Evolutionary conservation across 2,888 invertebrate genomes (phyloP).

Genomic region (Microplitis deprimator): DNA sequence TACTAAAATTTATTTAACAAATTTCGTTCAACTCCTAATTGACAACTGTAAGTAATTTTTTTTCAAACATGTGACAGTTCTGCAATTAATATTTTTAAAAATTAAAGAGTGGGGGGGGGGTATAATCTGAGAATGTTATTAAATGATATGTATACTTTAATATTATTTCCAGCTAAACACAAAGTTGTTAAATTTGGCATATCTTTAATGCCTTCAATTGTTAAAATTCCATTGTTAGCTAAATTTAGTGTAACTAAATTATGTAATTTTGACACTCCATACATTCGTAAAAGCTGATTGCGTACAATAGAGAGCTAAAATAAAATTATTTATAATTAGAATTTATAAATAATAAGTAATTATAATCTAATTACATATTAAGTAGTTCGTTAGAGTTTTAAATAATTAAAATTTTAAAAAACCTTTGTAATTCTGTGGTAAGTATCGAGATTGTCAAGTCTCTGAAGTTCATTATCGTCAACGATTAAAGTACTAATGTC

Average conservation of each 20-base stretch:
- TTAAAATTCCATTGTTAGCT: constrained; percentile 89
- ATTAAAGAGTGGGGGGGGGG: too few species aligned
- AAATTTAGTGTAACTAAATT: constrained; percentile 86
- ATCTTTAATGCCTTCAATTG: constrained; percentile 91
- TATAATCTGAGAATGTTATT: neutral
- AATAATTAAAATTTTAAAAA: constrained; percentile 56
- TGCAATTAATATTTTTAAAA: too few species aligned
- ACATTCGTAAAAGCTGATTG: constrained; percentile 90
- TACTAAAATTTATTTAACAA: too few species aligned
- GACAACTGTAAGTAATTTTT: too few species aligned
- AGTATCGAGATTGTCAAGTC: constrained; percentile 89
- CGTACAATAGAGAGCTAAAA: constrained; percentile 86
- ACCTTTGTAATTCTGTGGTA: constrained; percentile 86
- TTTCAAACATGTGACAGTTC: too few species aligned
- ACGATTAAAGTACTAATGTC: constrained; percentile 81
- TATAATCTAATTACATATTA: constrained; percentile 2
- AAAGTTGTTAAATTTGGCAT: constrained; percentile 85
- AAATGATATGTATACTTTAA: constrained; percentile 76
- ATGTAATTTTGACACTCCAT: constrained; percentile 85
- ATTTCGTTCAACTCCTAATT: too few species aligned
- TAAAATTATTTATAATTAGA: constrained; percentile 14
- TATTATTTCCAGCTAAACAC: constrained; percentile 90
- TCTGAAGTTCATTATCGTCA: constrained; percentile 90
- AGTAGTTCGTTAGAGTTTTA: neutral
- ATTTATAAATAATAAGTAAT: constrained; percentile 27